A percentile compares a stretch with the other conserved stretches of the same genome.
Conservation (phyloP, 1,140 invertebrate genomes). For the Wasmannia auropunctata region DNA sequence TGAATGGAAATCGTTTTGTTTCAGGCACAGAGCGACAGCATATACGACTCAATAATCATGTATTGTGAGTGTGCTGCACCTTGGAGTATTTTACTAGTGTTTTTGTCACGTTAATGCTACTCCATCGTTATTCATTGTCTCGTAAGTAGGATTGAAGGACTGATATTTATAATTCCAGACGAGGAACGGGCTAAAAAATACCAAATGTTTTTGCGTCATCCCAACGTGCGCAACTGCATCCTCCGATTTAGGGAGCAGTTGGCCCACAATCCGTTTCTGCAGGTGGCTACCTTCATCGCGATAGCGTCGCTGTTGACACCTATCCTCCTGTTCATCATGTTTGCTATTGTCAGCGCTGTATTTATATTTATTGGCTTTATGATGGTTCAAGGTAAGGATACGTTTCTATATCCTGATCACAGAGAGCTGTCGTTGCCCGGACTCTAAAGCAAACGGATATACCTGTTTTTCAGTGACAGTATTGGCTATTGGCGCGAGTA, state of each 20-base stretch:
- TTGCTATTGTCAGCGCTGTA: slow-evolving; percentile 15
- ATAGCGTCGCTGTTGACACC: slow-evolving; percentile 2
- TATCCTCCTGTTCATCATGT: slow-evolving; percentile 23
- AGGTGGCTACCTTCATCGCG: neutral
- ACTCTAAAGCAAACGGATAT: slow-evolving; percentile 10
- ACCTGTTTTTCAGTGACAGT: slow-evolving; percentile 66
- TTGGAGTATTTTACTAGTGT: neutral
- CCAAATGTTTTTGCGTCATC: neutral
- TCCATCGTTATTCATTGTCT: neutral
- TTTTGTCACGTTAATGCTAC: neutral
- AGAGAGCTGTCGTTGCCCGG: neutral
- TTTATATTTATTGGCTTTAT: slow-evolving; percentile 70
- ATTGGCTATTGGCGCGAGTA: slow-evolving; percentile 62
- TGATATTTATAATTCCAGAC: neutral
- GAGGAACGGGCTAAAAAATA: neutral
- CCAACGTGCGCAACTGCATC: neutral
- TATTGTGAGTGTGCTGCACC: neutral
- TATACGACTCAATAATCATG: slow-evolving; percentile 34
- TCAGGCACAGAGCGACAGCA: neutral
- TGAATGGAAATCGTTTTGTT: neutral
- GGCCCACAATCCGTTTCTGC: slow-evolving; percentile 9
- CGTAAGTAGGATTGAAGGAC: neutral
- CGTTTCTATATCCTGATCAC: neutral
- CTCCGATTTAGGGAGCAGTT: slow-evolving; percentile 30
- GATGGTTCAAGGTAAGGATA: slow-evolving; percentile 72